These are phyloP conservation scores for Temnothorax unifasciatus DNA, from an alignment of 2,888 invertebrate genomes.

Conservation along the genomic window DNA sequence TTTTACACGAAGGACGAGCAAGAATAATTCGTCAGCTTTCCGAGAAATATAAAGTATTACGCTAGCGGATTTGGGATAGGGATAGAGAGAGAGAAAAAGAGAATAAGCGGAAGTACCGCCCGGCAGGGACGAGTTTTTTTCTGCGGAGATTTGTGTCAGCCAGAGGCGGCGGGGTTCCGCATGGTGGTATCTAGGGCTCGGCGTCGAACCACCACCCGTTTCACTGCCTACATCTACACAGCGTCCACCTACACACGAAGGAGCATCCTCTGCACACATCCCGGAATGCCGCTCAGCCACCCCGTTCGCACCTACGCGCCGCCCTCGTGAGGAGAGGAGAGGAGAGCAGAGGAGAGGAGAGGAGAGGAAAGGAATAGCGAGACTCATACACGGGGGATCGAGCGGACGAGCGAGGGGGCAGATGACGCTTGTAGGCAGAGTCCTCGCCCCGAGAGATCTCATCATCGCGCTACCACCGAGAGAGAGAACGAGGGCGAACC, in stretches of 20 bases:
- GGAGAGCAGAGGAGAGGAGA: constrained; percentile 30
- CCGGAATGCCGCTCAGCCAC: constrained; percentile 61
- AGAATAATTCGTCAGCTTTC: constrained; percentile 59
- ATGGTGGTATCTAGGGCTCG: constrained; percentile 69
- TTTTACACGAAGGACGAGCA: constrained; percentile 5
- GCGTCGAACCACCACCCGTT: constrained; percentile 61
- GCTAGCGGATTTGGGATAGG: constrained; percentile 4
- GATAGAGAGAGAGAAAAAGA: constrained; percentile 9
- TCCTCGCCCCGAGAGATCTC: constrained; percentile 76
- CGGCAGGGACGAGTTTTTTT: constrained; percentile 66
- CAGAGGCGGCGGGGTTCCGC: constrained; percentile 62
- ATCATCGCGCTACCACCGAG: constrained; percentile 74
- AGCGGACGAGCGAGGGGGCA: constrained; percentile 31
- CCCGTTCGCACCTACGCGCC: constrained; percentile 65
- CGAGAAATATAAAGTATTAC: constrained; percentile 65
- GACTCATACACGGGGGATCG: constrained; percentile 48
- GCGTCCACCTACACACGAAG: constrained; percentile 58
- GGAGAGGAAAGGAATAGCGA: constrained; percentile 32
- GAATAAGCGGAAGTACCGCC: constrained; percentile 56
- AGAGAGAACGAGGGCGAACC: constrained; percentile 66
- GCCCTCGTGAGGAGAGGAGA: constrained; percentile 49
- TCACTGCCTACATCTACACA: constrained; percentile 53
- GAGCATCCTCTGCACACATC: constrained; percentile 52
- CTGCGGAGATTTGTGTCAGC: constrained; percentile 75
- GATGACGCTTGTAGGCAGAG: constrained; percentile 57